Percentiles rank a stretch among this genome's conserved stretches.
Evolutionary conservation across 2,797 vertebrate species (phyloP).

Genomic region (Clarias pachynema): DNA sequence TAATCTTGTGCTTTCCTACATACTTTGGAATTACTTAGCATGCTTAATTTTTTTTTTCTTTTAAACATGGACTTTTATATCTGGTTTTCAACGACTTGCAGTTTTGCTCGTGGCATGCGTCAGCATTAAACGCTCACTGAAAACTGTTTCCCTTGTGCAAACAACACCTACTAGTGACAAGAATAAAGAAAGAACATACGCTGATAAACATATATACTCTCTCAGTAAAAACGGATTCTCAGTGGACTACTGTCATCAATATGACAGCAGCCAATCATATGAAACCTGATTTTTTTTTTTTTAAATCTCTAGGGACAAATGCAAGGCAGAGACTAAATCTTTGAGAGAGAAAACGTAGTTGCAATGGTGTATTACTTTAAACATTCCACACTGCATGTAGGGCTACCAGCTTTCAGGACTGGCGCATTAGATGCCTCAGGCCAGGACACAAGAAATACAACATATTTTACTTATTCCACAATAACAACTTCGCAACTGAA

Average conservation of each 20-base stretch:
- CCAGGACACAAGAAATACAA: constrained; percentile 33
- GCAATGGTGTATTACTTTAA: constrained; percentile 34
- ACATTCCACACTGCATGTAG: constrained; percentile 44
- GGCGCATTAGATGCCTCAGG: constrained; percentile 49
- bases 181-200: not conserved
- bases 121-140: constrained; percentile 10
- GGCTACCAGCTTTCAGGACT: constrained; percentile 49
- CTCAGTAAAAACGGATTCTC: constrained; percentile 23
- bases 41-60: constrained; percentile 11
- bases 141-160: constrained; percentile 8
- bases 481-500: not conserved
- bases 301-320: not conserved
- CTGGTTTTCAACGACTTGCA: not conserved
- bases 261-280: not conserved
- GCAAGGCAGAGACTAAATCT: not conserved
- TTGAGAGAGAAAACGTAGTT: constrained; percentile 18
- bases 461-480: not conserved
- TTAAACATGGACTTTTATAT: not conserved
- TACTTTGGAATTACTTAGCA: constrained; percentile 57
- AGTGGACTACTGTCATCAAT: not conserved
- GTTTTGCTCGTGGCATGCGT: constrained; percentile 1
- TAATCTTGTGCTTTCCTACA: constrained; percentile 53
- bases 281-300: not conserved
- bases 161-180: constrained; percentile 19
- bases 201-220: constrained; percentile 1